phyloP scores from a whole-genome alignment of 2,888 invertebrate genomes.

The Amiota communis region DNA sequence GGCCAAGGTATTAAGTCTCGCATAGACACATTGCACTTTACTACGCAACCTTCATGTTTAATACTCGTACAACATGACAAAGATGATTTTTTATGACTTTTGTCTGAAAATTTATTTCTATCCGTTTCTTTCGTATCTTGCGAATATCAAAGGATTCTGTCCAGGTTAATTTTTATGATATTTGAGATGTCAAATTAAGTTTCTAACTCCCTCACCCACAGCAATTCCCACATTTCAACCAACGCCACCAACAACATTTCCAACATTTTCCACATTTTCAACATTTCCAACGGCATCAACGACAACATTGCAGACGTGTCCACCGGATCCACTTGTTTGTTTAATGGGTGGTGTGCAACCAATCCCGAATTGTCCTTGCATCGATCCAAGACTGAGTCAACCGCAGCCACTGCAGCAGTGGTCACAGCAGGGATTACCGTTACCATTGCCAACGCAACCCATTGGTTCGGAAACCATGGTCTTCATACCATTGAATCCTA shows the following conservation, averaged over 20 bases:
- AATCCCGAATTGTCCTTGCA: slow-evolving; percentile 69
- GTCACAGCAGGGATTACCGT: not conserved
- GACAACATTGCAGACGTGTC: slow-evolving; percentile 51
- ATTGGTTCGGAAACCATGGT: slow-evolving; percentile 63
- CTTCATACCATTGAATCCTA: slow-evolving; percentile 56
- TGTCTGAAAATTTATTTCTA: slow-evolving; percentile 71
- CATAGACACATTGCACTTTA: not conserved
- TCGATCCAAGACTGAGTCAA: slow-evolving; percentile 66
- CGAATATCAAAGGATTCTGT: slow-evolving; percentile 71
- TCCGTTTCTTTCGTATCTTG: slow-evolving; percentile 71
- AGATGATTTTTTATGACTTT: slow-evolving; percentile 66
- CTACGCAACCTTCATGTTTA: not conserved
- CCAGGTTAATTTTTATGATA: slow-evolving; percentile 66
- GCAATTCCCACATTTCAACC: slow-evolving; percentile 51
- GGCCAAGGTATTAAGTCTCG: not conserved
- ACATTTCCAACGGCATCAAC: slow-evolving; percentile 49
- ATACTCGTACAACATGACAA: slow-evolving; percentile 16
- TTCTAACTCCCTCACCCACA: slow-evolving; percentile 51
- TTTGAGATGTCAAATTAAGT: slow-evolving; percentile 54
- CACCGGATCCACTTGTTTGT: slow-evolving; percentile 63
- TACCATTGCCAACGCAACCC: slow-evolving; percentile 22
- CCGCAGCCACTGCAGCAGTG: slow-evolving; percentile 24
- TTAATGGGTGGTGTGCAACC: slow-evolving; percentile 65
- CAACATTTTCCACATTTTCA: slow-evolving; percentile 14
- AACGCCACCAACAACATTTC: slow-evolving; percentile 39